A percentile compares a stretch with the other conserved stretches of the same genome.
Evolutionary conservation across 2,888 invertebrate genomes (phyloP).

Genomic region (Ormyrus pomaceus): DNA sequence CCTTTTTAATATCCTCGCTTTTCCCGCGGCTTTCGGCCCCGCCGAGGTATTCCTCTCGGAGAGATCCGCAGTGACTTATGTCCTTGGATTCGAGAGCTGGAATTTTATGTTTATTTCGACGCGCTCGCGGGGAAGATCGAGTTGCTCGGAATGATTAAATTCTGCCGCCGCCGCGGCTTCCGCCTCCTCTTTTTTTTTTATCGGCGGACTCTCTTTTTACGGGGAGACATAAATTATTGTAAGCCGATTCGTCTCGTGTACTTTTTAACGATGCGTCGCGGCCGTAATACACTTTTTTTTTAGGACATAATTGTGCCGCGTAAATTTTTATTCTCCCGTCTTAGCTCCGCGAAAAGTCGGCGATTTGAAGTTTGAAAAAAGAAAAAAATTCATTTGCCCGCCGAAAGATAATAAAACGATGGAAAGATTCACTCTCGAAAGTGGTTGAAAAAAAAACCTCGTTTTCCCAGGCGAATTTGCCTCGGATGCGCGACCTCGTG

Average conservation of each 20-base stretch:
- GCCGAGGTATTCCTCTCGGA: background rate
- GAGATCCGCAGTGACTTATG: slow-evolving; percentile 1
- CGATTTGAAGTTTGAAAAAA: slow-evolving; percentile 12
- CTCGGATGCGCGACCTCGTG: slow-evolving; percentile 23
- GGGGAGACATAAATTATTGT: too few relatives aligned
- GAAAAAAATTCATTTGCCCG: background rate
- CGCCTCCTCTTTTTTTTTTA: too few relatives aligned
- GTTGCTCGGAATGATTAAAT: background rate
- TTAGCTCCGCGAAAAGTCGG: background rate
- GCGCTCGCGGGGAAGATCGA: background rate
- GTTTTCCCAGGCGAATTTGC: slow-evolving; percentile 4
- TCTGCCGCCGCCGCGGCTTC: background rate
- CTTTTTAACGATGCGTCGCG: too few relatives aligned
- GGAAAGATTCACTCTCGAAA: background rate
- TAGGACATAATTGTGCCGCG: background rate
- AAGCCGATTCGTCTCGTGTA: too few relatives aligned
- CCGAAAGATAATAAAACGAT: too few relatives aligned
- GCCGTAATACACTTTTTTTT: too few relatives aligned
- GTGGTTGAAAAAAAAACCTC: background rate
- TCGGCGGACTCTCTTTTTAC: too few relatives aligned
- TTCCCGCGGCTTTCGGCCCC: too few relatives aligned
- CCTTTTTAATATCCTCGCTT: slow-evolving; percentile 1
- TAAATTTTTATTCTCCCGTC: background rate
- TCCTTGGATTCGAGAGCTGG: background rate
- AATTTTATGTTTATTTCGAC: background rate